These are phyloP conservation scores for Temnothorax rugatulus DNA, from an alignment of 2,888 invertebrate genomes.

Conservation along the genomic window DNA sequence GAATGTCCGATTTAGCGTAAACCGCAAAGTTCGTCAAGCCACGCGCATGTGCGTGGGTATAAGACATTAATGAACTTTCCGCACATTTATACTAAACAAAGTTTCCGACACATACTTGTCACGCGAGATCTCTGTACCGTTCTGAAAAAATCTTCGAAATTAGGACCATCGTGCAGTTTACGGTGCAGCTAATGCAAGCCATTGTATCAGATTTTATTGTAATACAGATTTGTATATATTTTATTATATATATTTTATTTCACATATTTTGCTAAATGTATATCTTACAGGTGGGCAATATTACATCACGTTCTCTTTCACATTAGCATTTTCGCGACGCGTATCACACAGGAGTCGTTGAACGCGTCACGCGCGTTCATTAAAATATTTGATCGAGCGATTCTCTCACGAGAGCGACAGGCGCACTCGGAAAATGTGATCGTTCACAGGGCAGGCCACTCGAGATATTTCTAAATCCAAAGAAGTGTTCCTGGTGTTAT, in stretches of 20 bases:
- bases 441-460: conserved; percentile 43
- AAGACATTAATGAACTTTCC: conserved; percentile 48
- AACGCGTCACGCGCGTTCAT: conserved; percentile 27
- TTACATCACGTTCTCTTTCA: neutral
- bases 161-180: neutral
- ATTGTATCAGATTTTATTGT: neutral
- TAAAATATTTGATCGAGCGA: conserved; percentile 31
- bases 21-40: conserved; percentile 20
- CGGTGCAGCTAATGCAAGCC: no score
- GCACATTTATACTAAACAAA: neutral
- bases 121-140: conserved; percentile 22
- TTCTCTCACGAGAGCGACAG: conserved; percentile 44
- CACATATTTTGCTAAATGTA: neutral
- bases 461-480: conserved; percentile 54
- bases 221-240: neutral
- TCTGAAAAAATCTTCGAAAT: conserved; percentile 16
- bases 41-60: conserved; percentile 34
- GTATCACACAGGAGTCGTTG: conserved; percentile 4
- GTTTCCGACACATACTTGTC: conserved; percentile 29
- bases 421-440: conserved; percentile 42
- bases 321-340: neutral
- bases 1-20: conserved; percentile 32
- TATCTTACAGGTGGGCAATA: neutral
- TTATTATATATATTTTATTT: neutral
- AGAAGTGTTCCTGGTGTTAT: conserved; percentile 25